Conservation (phyloP, 1,140 invertebrate genomes). For the Lepidotrigona ventralis region DNA sequence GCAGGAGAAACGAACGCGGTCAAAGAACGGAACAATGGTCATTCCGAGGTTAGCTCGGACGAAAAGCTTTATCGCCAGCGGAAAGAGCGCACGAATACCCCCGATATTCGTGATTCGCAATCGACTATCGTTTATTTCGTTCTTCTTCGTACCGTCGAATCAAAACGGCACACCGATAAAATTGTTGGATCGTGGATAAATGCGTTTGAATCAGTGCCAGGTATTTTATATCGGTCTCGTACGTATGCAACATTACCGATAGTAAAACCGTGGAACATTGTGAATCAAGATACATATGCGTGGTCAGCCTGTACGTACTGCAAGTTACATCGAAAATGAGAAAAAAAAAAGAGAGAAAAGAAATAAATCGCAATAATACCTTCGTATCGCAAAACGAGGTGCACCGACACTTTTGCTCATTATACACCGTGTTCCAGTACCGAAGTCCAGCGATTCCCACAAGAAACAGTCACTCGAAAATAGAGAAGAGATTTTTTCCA, state of each 20-base stretch:
- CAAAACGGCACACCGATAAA: slow-evolving; percentile 40
- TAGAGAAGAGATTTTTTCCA: too few relatives aligned
- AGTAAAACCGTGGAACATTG: neutral
- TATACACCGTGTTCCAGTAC: neutral
- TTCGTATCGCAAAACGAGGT: neutral
- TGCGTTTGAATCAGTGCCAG: slow-evolving; percentile 47
- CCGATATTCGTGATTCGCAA: neutral
- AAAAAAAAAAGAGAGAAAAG: too few relatives aligned
- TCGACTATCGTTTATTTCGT: neutral
- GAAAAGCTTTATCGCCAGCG: neutral
- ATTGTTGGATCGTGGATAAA: slow-evolving; percentile 35
- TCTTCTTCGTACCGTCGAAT: neutral
- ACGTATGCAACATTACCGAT: neutral
- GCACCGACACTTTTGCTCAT: neutral
- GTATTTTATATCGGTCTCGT: slow-evolving; percentile 11
- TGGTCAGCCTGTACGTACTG: too few relatives aligned
- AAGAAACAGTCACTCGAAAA: too few relatives aligned
- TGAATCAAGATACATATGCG: neutral
- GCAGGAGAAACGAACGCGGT: neutral
- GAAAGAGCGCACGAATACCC: too few relatives aligned
- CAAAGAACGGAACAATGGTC: neutral
- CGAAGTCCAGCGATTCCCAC: too few relatives aligned
- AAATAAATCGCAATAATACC: neutral
- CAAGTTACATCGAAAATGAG: neutral
- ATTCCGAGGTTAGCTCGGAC: neutral